Base-by-base conservation (phyloP, 2,113 vertebrate species). In the Phaetusa simplex region DNA sequence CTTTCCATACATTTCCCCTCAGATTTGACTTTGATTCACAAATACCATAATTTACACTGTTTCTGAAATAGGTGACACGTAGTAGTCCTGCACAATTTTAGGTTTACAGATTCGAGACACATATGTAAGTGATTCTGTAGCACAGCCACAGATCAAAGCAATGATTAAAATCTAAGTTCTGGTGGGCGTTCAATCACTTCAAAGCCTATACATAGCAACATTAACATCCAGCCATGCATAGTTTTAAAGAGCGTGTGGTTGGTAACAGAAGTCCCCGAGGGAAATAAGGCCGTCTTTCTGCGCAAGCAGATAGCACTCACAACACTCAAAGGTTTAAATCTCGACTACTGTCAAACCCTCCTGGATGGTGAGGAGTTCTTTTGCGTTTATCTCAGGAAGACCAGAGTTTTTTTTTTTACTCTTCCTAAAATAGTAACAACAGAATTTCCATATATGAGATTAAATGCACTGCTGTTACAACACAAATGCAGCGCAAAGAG, bases 161-260 rank as follows among this genome's bases (percentile, higher is more conserved):
- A 91, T 95, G 92, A 97, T 98, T 98, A 97, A 97, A 96, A 97
- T 93, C 95, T 92, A 93, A 94, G 65, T 95, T 97, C 94, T 93
- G 58, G 64, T 90, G 94, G 95, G 96, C 95, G 92, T 86, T 97
- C 93, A 96, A 88, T 96, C 90, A 97, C 96, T 96, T 98, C 95
- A 96, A 97, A 97, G 97, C 81, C 91, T 93, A 86, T 72, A 96
- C 83, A 82, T 42, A 96, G 95, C 78, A 96, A 93, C 88, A 86
- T 82, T 94, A 96, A 80, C 91, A 97, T 97, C 94, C 73, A 96
- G 88, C 79, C 91, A 91, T 78, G 95, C 71, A 82, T 62, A 76
- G 91, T 92, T 97, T 93, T 94, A 93, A 94, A 80, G 70, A 89
- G 61, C 2, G 23, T 70, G 88, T 82, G 80, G 43, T 88, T 95